Conservation (phyloP, 2,113 vertebrate genomes). For the Channa maculata region DNA sequence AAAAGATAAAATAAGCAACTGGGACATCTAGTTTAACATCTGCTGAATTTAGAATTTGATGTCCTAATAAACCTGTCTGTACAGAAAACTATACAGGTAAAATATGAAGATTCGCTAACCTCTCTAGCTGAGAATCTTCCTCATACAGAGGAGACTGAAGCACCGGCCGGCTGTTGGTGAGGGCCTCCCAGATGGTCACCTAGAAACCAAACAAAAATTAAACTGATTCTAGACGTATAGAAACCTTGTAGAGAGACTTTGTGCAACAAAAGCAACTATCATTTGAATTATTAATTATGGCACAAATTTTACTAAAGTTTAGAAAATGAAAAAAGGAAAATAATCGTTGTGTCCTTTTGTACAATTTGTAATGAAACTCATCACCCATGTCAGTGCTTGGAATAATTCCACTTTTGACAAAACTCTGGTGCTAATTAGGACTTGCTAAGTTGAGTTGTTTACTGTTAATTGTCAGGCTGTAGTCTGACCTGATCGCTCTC, state of each 20-base stretch:
- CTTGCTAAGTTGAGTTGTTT: too few species aligned
- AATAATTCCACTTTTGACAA: too few species aligned
- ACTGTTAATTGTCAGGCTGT: background rate
- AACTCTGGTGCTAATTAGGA: background rate
- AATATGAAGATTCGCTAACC: conserved; percentile 73
- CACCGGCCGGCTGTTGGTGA: conserved; percentile 90
- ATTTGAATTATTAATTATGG: background rate
- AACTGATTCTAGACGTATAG: background rate
- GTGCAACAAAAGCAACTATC: background rate
- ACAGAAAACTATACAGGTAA: background rate
- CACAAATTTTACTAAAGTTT: background rate
- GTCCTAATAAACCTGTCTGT: too few species aligned
- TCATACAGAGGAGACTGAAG: conserved; percentile 85
- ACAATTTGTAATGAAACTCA: too few species aligned
- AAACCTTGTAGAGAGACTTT: too few species aligned
- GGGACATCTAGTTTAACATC: too few species aligned
- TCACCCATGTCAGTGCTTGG: too few species aligned
- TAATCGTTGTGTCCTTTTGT: too few species aligned
- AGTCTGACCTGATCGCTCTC: conserved; percentile 91
- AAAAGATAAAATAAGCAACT: too few species aligned
- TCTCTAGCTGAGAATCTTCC: conserved; percentile 92
- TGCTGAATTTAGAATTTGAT: too few species aligned
- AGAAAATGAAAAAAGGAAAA: background rate
- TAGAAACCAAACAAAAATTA: conserved; percentile 48
- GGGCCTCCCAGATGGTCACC: conserved; percentile 97